These are phyloP conservation scores for Anhinga rufa DNA, from an alignment of 2,113 vertebrate genomes.

Conservation along the genomic window DNA sequence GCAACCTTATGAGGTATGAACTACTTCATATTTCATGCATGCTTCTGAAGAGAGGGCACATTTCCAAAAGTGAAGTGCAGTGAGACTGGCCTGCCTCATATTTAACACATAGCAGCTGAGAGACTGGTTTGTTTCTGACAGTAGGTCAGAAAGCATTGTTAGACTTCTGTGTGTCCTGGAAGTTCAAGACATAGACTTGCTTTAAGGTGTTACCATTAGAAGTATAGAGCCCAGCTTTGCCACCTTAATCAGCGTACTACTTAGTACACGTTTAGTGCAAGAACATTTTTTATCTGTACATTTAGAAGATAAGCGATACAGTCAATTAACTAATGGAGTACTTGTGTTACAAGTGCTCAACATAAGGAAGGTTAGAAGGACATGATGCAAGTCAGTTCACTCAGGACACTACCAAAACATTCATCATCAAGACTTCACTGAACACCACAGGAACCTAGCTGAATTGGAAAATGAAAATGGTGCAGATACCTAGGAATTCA, in stretches of 20 bases:
- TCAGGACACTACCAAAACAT: background rate
- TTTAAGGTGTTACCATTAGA: background rate
- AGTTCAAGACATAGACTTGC: background rate
- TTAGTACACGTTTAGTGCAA: rapidly evolving
- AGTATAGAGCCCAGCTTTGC: background rate
- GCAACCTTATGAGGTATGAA: background rate
- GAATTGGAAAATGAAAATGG: background rate
- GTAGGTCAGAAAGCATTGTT: background rate
- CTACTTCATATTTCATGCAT: background rate
- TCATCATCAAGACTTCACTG: rapidly evolving
- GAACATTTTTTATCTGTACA: background rate
- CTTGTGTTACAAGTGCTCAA: background rate
- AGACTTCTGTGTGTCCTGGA: background rate
- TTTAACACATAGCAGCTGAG: background rate
- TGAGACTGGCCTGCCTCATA: background rate
- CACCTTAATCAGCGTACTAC: background rate
- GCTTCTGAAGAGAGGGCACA: background rate
- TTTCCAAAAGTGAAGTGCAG: background rate
- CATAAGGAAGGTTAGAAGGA: background rate
- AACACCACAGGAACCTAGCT: background rate
- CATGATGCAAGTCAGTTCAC: background rate
- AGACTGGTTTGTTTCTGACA: background rate
- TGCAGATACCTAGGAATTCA: background rate
- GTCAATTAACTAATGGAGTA: background rate
- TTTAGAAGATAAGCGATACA: background rate